phyloP scores from a whole-genome alignment of 2,888 invertebrate species.

The Drosophila borealis region DNA sequence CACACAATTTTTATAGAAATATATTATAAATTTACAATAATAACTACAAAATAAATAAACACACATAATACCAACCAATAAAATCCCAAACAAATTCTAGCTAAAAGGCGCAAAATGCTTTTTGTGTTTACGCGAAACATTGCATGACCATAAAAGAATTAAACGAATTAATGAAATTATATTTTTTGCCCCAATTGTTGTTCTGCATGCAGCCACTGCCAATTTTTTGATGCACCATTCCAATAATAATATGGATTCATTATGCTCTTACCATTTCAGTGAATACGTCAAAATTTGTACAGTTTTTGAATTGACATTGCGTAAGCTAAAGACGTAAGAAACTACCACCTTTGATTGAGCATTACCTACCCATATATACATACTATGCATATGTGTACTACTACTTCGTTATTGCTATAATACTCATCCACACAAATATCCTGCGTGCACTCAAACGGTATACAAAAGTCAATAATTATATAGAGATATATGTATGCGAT shows the following conservation, averaged over 20 bases:
- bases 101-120: slow-evolving; percentile 18
- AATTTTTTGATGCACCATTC: slow-evolving; percentile 14
- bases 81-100: slow-evolving; percentile 38
- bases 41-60: slow-evolving; percentile 43
- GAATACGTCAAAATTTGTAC: slow-evolving; percentile 67
- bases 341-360: slow-evolving; percentile 61
- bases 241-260: slow-evolving; percentile 48
- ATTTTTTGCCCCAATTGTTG: slow-evolving; percentile 13
- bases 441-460: slow-evolving; percentile 15
- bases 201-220: slow-evolving; percentile 57
- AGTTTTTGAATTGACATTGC: slow-evolving; percentile 67
- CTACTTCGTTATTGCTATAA: slow-evolving; percentile 45
- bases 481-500: slow-evolving; percentile 1
- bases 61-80: slow-evolving; percentile 52
- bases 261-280: slow-evolving; percentile 78
- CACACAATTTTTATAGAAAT: slow-evolving; percentile 51
- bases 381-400: slow-evolving; percentile 28
- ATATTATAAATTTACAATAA: slow-evolving; percentile 46
- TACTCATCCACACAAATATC: slow-evolving; percentile 32
- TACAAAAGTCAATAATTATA: slow-evolving; percentile 19
- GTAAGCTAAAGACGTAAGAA: slow-evolving; percentile 62
- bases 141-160: slow-evolving; percentile 34
- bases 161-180: neutral
- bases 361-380: slow-evolving; percentile 36
- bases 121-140: slow-evolving; percentile 14